Evolutionary conservation across 92 coral and sea anemone species (phyloP).

Genomic region (Heliopora coerulea): DNA sequence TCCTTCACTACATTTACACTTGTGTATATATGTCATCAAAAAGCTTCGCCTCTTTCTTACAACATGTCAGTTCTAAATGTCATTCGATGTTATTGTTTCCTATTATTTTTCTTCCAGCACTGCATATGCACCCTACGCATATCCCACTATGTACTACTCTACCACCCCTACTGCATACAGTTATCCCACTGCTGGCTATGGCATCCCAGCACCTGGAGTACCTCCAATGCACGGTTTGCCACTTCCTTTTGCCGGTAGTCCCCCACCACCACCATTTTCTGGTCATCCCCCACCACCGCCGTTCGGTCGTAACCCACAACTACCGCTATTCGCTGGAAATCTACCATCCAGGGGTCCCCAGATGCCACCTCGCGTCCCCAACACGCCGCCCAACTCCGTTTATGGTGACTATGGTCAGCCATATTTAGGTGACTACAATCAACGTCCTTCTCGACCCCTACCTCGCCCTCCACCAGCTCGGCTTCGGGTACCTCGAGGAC

Average conservation of each 20-base stretch:
- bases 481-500: constrained; percentile 24
- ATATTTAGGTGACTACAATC: constrained; percentile 20
- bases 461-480: constrained; percentile 37
- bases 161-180: constrained; percentile 23
- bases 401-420: constrained; percentile 36
- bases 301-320: constrained; percentile 9
- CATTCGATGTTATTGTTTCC: background rate
- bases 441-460: constrained; percentile 21
- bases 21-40: no score
- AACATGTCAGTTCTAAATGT: no score
- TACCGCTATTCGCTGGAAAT: constrained; percentile 9
- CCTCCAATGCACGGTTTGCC: constrained; percentile 20
- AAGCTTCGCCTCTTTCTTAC: no score
- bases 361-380: background rate
- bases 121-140: constrained; percentile 43
- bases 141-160: constrained; percentile 25
- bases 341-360: constrained; percentile 19
- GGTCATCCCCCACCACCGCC: background rate
- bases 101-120: constrained; percentile 14
- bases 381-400: constrained; percentile 1
- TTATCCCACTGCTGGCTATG: constrained; percentile 48
- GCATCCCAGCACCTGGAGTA: constrained; percentile 30
- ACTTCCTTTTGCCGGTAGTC: constrained; percentile 12
- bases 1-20: no score
- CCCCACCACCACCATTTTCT: constrained; percentile 4